These are phyloP conservation scores for Poecilia velifera DNA, from an alignment of 2,797 vertebrate species.

Conservation along the genomic window DNA sequence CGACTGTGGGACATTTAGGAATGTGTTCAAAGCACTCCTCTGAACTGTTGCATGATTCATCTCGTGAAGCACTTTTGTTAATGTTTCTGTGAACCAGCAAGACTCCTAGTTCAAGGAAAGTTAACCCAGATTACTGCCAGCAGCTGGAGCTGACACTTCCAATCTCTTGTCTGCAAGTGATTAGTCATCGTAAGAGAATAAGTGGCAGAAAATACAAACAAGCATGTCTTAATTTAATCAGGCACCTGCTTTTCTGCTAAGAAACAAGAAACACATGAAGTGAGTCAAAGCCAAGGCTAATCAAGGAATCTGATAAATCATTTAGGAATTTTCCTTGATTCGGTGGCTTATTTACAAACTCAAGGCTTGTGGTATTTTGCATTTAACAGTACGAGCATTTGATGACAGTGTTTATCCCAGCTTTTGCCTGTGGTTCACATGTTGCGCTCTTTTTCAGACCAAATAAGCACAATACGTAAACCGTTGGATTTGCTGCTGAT, in stretches of 20 bases:
- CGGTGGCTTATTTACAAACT: neutral
- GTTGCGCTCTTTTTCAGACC: neutral
- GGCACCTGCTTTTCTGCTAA: neutral
- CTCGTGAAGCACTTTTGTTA: slow-evolving; percentile 18
- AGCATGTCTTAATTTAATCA: neutral
- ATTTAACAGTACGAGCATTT: neutral
- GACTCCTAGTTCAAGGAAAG: slow-evolving; percentile 2
- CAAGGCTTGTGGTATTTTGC: neutral
- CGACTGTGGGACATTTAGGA: slow-evolving; percentile 39
- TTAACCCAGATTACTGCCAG: slow-evolving; percentile 6
- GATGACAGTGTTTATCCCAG: neutral
- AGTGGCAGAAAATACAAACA: neutral
- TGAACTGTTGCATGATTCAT: slow-evolving; percentile 19
- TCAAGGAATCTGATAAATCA: neutral
- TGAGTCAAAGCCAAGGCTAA: neutral
- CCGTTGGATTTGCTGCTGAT: neutral
- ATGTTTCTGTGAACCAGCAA: slow-evolving; percentile 8
- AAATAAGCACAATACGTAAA: neutral
- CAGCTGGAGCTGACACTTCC: neutral
- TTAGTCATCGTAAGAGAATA: neutral
- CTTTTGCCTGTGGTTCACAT: neutral
- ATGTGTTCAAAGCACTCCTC: slow-evolving; percentile 28
- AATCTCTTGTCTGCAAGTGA: neutral
- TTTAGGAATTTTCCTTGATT: neutral
- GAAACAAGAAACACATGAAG: neutral